A percentile compares a stretch with the other conserved stretches of the same genome.
phyloP scores from a whole-genome alignment of 1,140 invertebrate genomes.

The Melitaea cinxia region DNA sequence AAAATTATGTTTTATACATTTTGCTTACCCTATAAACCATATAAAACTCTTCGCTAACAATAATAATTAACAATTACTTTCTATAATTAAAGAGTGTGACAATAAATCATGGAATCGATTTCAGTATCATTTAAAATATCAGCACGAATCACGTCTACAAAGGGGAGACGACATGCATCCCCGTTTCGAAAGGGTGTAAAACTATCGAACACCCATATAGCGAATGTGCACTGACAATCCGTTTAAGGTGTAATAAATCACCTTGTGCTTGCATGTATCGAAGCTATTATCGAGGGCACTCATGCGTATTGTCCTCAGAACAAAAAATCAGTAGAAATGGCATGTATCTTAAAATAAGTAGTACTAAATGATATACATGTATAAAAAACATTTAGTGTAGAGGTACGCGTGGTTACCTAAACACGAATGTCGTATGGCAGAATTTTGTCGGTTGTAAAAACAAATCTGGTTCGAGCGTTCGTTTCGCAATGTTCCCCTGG shows the following conservation, averaged over 20 bases:
- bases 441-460: too few species aligned
- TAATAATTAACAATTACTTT: too few species aligned
- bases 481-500: too few species aligned
- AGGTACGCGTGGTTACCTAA: too few species aligned
- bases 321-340: neutral
- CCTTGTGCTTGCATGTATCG: slow-evolving; percentile 50
- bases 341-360: neutral
- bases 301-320: slow-evolving; percentile 46
- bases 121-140: neutral
- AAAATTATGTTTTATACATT: too few species aligned
- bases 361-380: neutral
- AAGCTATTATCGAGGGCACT: slow-evolving; percentile 57
- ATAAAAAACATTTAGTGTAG: neutral
- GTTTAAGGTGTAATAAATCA: slow-evolving; percentile 73
- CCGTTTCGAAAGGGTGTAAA: slow-evolving; percentile 14
- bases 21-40: too few species aligned
- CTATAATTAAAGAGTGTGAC: too few species aligned
- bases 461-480: too few species aligned
- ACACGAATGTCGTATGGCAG: too few species aligned
- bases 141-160: neutral
- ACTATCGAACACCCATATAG: slow-evolving; percentile 27
- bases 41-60: too few species aligned
- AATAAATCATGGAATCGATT: neutral
- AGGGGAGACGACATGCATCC: neutral
- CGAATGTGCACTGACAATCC: slow-evolving; percentile 51